Percentiles rank a stretch among this genome's conserved stretches.
phyloP scores from a whole-genome alignment of 1,140 invertebrate species.

The Lordiphosa stackelbergi region DNA sequence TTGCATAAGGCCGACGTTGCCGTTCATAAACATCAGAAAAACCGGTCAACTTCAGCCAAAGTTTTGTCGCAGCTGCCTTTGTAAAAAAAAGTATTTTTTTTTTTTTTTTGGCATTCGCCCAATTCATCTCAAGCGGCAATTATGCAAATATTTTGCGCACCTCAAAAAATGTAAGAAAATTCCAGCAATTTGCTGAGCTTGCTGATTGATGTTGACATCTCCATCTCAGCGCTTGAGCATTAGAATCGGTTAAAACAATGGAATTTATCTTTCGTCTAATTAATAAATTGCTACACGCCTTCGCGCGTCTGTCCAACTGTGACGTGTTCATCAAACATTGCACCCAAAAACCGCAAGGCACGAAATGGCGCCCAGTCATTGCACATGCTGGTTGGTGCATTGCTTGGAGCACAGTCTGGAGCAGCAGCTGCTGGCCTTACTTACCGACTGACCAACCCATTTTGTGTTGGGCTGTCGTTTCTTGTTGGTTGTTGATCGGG shows the following conservation, averaged over 20 bases:
- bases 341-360: slow-evolving; percentile 28
- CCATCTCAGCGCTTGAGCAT: slow-evolving; percentile 9
- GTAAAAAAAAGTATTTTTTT: slow-evolving; percentile 40
- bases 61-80: slow-evolving; percentile 38
- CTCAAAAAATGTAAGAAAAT: slow-evolving; percentile 55
- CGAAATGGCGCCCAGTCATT: slow-evolving; percentile 43
- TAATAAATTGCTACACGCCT: slow-evolving; percentile 53
- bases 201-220: slow-evolving; percentile 60
- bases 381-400: slow-evolving; percentile 17
- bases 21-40: slow-evolving; percentile 47
- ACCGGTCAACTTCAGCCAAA: slow-evolving; percentile 51
- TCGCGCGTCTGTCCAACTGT: slow-evolving; percentile 45
- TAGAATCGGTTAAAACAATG: slow-evolving; percentile 15
- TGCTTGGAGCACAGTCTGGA: slow-evolving; percentile 1
- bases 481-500: slow-evolving; percentile 15
- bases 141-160: slow-evolving; percentile 71
- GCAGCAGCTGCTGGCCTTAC: slow-evolving; percentile 28
- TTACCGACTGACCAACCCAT: slow-evolving; percentile 49
- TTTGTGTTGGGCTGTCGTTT: slow-evolving; percentile 11
- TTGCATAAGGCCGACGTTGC: slow-evolving; percentile 56
- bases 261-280: slow-evolving; percentile 35
- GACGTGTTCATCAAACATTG: slow-evolving; percentile 72
- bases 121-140: slow-evolving; percentile 49
- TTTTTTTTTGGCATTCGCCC: slow-evolving; percentile 37
- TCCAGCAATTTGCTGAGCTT: slow-evolving; percentile 56